Evolutionary conservation across 2,888 invertebrate species (phyloP), one percentile per base, ranked within the genome.

Genomic region (Watsonalla binaria): DNA sequence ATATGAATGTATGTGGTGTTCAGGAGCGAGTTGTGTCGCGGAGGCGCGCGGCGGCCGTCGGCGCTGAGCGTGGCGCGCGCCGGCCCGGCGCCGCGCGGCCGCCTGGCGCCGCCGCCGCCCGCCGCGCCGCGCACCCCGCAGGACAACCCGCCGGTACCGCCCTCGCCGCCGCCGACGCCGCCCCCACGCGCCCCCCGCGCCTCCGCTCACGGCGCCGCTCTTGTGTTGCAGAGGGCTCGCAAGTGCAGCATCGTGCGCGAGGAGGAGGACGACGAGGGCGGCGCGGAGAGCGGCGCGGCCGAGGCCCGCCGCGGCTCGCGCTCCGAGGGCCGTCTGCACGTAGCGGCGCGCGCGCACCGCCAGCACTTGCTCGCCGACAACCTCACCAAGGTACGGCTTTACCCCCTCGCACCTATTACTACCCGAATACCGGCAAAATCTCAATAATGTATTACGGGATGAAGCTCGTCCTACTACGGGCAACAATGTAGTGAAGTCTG

Each of bases 231-330:
- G 91, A 92, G 96, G 51, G 93, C 94, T 33, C 93, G 97, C 51
- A 97, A 97, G 77, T 98, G 97, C 87, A 97, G 97, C 74, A 97
- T 98, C 70, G 97, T 98, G 24, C 95, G 96, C 68, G 96, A 96
- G 76, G 98, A 98, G 79, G 98, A 98, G 68, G 97, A 97, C 72
- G 95, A 96, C 75, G 97, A 98, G 72, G 97, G 96, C 67, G 92
- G 60, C 81, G 92, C 46, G 76, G 92, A 61, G 57, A 51, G 82
- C 90, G 56, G 94, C 92, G 57, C 93, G 92, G 50, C 88, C 91
- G 66, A 83, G 64, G 75, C 82, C 57, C 81, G 89, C 9, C 92
- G 96, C 15, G 96, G 96, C 53, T 95, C 96, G 47, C 93, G 96
- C 61, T 96, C 96, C 5, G 96, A 96, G 82, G 96, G 96, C 2